phyloP scores from a whole-genome alignment of 2,888 invertebrate species.

The Zhuqinia jingwanae region DNA sequence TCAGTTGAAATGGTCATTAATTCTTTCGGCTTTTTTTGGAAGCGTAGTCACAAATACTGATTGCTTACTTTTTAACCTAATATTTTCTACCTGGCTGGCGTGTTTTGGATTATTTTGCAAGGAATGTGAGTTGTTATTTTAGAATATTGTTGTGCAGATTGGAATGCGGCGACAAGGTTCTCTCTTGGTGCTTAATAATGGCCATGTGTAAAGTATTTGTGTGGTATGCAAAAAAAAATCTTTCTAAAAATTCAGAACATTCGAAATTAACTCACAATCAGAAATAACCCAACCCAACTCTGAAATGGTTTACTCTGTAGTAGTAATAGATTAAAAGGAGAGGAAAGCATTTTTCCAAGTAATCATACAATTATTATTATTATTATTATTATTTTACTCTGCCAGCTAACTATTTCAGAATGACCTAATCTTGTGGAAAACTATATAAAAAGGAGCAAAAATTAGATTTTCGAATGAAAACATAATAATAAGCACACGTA shows the following conservation, averaged over 20 bases:
- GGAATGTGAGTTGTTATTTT: too few relatives aligned
- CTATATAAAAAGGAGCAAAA: slow-evolving; percentile 58
- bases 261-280: too few relatives aligned
- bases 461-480: slow-evolving; percentile 48
- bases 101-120: background rate
- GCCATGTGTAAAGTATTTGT: too few relatives aligned
- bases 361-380: slow-evolving; percentile 39
- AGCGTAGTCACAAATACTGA: slow-evolving; percentile 26
- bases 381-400: too few relatives aligned
- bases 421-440: slow-evolving; percentile 55
- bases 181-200: too few relatives aligned
- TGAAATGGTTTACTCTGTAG: too few relatives aligned
- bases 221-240: slow-evolving; percentile 10
- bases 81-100: background rate
- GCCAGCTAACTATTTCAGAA: slow-evolving; percentile 20
- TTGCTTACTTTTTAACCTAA: slow-evolving; percentile 20
- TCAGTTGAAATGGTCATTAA: slow-evolving; percentile 65
- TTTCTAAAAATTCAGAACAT: too few relatives aligned
- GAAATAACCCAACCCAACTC: too few relatives aligned
- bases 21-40: slow-evolving; percentile 60
- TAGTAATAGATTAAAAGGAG: background rate
- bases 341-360: background rate
- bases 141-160: too few relatives aligned
- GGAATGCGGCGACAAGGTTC: too few relatives aligned
- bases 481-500: background rate